A percentile compares a stretch with the other conserved stretches of the same genome.
Conservation (phyloP, 1,140 invertebrate genomes). For the Diploscapter pachys region DNA sequence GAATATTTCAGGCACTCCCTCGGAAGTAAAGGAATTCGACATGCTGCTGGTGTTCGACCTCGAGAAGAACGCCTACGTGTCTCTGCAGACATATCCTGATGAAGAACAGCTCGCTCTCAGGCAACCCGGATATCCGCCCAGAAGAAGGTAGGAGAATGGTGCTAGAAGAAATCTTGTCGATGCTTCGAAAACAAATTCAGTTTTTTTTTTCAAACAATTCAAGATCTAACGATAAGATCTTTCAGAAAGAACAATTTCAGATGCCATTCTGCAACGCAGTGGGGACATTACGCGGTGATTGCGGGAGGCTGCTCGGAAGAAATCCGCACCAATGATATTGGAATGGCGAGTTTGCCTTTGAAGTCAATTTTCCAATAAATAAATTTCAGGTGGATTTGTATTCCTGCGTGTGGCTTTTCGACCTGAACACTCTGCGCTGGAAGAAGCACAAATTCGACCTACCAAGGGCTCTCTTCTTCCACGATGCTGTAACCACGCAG, state of each 20-base stretch:
- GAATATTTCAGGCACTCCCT: too few relatives aligned
- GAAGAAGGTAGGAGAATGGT: neutral
- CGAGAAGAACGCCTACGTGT: neutral
- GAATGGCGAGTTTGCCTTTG: neutral
- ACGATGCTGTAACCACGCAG: constrained; percentile 12
- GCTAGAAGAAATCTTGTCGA: neutral
- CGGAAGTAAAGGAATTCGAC: too few relatives aligned
- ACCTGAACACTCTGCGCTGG: constrained; percentile 16
- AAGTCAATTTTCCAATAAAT: neutral
- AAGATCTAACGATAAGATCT: neutral
- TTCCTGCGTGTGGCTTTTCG: constrained; percentile 19
- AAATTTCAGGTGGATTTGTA: neutral
- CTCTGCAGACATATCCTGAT: neutral
- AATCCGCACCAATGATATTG: neutral
- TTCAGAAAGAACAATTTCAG: neutral
- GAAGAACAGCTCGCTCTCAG: neutral
- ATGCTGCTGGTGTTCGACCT: too few relatives aligned
- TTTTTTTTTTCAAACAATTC: neutral
- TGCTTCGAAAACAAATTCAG: neutral
- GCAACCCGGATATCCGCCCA: neutral
- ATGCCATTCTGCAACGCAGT: constrained; percentile 20
- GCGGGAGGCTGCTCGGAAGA: constrained; percentile 9
- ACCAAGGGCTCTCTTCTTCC: constrained; percentile 15
- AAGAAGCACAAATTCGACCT: constrained; percentile 1
- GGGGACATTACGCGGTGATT: constrained; percentile 5